Percentiles rank a stretch among this genome's conserved stretches.
Conservation (phyloP, 2,888 invertebrate species). For the Pyrrhopygopsis socrates region DNA sequence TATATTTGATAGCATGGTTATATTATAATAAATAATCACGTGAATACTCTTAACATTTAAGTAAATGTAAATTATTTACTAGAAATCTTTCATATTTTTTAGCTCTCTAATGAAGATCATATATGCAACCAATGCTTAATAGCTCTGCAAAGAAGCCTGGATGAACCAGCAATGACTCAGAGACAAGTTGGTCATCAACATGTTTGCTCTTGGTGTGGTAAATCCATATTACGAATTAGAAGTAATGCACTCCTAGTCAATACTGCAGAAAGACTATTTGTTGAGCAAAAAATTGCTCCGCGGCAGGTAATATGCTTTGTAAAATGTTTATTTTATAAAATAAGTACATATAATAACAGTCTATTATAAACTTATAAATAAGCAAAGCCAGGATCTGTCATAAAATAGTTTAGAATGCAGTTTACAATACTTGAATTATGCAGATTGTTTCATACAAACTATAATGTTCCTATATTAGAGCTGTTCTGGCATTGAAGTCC, state of each 20-base stretch:
- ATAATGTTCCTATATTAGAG: too few relatives aligned
- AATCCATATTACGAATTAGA: neutral
- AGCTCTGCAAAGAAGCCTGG: neutral
- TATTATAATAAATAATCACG: neutral
- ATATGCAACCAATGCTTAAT: neutral
- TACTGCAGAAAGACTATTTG: neutral
- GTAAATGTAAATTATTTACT: too few relatives aligned
- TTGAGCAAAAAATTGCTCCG: conserved; percentile 10
- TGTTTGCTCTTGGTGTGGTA: neutral
- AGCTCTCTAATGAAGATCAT: neutral
- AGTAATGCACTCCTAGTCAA: neutral
- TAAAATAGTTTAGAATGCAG: too few relatives aligned
- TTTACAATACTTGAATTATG: too few relatives aligned
- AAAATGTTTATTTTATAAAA: neutral
- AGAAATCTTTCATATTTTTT: neutral
- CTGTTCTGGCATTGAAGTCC: too few relatives aligned
- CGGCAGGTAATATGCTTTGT: neutral
- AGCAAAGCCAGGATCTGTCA: too few relatives aligned
- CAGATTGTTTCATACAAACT: too few relatives aligned
- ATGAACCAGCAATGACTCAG: neutral
- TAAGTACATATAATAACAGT: too few relatives aligned
- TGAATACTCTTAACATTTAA: too few relatives aligned
- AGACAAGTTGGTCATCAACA: conserved; percentile 4
- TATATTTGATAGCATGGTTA: too few relatives aligned
- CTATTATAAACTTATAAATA: too few relatives aligned